These are phyloP conservation scores for Rhabditophanes sp. DNA, from an alignment of 2,888 invertebrate species.

Conservation along the genomic window DNA sequence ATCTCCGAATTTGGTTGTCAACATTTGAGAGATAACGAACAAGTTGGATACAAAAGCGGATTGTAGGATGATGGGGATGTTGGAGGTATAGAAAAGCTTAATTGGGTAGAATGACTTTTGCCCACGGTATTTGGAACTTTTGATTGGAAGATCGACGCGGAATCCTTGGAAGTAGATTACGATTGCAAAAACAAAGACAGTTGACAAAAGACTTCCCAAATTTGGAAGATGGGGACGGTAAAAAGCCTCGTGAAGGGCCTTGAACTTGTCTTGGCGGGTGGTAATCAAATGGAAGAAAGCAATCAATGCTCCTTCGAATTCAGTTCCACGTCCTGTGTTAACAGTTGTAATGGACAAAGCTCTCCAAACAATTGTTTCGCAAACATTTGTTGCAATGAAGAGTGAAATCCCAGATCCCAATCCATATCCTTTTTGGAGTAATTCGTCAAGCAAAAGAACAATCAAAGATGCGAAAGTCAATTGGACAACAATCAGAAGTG, in stretches of 20 bases:
- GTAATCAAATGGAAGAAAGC: conserved; percentile 91
- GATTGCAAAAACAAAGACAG: conserved; percentile 87
- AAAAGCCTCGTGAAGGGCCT: conserved; percentile 88
- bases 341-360: conserved; percentile 96
- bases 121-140: conserved; percentile 90
- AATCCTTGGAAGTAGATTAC: conserved; percentile 76
- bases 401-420: conserved; percentile 93
- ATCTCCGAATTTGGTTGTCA: conserved; percentile 57
- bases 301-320: conserved; percentile 95
- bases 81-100: conserved; percentile 90
- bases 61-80: conserved; percentile 94
- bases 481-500: conserved; percentile 85
- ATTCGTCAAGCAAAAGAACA: conserved; percentile 79
- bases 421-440: conserved; percentile 61
- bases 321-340: conserved; percentile 67
- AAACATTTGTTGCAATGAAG: conserved; percentile 96
- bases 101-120: conserved; percentile 99
- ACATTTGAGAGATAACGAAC: conserved; percentile 78
- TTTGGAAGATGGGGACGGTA: conserved; percentile 94
- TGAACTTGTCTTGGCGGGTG: conserved; percentile 88
- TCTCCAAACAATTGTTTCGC: conserved; percentile 98
- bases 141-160: conserved; percentile 93
- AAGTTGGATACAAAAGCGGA: conserved; percentile 93
- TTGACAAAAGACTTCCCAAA: conserved; percentile 88
- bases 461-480: conserved; percentile 92